Conservation (phyloP, 2,113 vertebrate species). For the Callorhinus ursinus region DNA sequence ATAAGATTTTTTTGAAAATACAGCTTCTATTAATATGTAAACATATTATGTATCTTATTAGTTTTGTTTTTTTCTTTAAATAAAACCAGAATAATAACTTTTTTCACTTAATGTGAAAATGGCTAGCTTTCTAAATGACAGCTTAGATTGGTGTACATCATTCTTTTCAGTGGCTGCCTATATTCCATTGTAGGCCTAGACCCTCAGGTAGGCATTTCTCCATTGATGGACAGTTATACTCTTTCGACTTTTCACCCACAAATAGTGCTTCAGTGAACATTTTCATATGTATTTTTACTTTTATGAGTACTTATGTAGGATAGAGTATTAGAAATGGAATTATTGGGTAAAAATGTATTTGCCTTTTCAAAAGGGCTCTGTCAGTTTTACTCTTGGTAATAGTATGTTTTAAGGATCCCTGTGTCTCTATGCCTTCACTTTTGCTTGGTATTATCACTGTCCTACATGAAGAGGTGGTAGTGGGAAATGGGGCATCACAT, state of each 20-base stretch:
- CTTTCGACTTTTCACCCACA: background rate
- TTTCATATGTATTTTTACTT: background rate
- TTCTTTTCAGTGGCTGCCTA: background rate
- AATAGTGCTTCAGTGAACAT: background rate
- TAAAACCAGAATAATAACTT: background rate
- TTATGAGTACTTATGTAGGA: background rate
- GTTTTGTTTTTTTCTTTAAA: background rate
- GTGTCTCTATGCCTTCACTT: background rate
- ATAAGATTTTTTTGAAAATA: background rate
- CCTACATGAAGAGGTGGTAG: background rate
- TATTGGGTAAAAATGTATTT: background rate
- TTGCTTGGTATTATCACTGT: background rate
- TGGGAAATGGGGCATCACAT: background rate
- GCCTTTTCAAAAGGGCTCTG: background rate
- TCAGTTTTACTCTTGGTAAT: background rate
- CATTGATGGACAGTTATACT: background rate
- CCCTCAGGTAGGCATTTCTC: background rate
- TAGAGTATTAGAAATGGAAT: background rate
- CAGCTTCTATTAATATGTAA: background rate
- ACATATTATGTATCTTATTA: background rate
- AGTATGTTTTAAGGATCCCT: background rate
- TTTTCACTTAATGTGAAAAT: background rate
- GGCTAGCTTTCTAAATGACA: background rate
- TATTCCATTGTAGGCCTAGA: background rate
- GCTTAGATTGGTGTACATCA: background rate